Conservation (phyloP, 2,113 vertebrate species). For the Eurypyga helias region DNA sequence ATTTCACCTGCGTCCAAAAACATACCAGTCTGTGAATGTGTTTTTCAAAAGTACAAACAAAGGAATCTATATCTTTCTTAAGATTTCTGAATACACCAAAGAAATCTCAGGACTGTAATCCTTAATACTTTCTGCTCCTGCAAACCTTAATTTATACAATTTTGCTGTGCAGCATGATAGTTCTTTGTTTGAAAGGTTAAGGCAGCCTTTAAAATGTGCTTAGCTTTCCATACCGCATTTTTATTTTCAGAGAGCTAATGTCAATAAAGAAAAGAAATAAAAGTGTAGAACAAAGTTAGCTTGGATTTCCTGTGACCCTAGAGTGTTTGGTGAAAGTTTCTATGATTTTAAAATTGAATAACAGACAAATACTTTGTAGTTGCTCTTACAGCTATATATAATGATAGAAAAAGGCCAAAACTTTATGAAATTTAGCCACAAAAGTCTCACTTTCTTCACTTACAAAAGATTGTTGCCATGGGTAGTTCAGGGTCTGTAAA, state of each 20-base stretch:
- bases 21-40: fast-evolving
- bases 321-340: neutral
- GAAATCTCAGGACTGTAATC: neutral
- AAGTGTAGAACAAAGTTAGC: neutral
- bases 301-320: neutral
- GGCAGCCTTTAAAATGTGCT: neutral
- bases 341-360: neutral
- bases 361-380: neutral
- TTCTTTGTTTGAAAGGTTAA: neutral
- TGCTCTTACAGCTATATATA: neutral
- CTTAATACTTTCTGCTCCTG: neutral
- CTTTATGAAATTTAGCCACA: neutral
- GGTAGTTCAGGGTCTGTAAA: neutral
- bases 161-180: neutral
- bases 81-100: neutral
- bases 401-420: neutral
- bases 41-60: neutral
- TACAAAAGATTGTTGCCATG: neutral
- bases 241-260: neutral
- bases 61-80: neutral
- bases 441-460: neutral
- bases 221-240: neutral
- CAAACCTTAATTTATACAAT: neutral
- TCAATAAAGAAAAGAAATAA: neutral
- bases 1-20: neutral